Evolutionary conservation across 2,888 invertebrate species (phyloP).

Genomic region (Iselma pallidipennis): DNA sequence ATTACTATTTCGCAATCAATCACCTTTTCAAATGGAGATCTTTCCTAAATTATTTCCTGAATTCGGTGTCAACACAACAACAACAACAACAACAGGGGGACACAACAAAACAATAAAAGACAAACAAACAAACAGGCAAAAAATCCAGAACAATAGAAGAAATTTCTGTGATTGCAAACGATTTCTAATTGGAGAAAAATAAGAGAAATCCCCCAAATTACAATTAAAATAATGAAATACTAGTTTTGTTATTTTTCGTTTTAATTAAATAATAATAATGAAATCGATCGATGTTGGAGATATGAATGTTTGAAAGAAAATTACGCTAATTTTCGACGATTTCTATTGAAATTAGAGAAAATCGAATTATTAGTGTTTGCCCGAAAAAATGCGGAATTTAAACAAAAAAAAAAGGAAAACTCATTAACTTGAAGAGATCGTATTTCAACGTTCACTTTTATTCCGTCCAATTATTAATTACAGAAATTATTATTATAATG

Average conservation of each 20-base stretch:
- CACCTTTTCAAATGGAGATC: too few species aligned
- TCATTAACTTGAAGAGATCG: constrained; percentile 11
- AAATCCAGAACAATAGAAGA: neutral
- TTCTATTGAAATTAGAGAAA: neutral
- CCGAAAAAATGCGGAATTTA: constrained; percentile 7
- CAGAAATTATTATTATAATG: constrained; percentile 19
- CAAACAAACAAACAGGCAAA: neutral
- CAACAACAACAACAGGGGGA: neutral
- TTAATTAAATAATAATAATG: neutral
- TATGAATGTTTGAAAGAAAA: neutral
- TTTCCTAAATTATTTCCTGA: constrained; percentile 9
- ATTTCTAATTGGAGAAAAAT: neutral
- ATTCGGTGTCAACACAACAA: neutral
- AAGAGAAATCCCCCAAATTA: neutral
- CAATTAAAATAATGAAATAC: neutral
- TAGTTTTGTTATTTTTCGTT: neutral
- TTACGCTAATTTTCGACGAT: neutral
- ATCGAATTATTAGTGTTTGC: neutral
- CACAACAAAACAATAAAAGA: neutral
- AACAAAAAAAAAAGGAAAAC: constrained; percentile 17
- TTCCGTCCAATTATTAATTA: constrained; percentile 20
- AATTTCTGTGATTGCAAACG: neutral
- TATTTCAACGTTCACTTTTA: constrained; percentile 6
- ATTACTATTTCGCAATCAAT: constrained; percentile 7
- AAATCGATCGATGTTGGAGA: neutral